Conservation (phyloP, 53 echinoderm and acorn worm species). For the Glandiceps talaboti region DNA sequence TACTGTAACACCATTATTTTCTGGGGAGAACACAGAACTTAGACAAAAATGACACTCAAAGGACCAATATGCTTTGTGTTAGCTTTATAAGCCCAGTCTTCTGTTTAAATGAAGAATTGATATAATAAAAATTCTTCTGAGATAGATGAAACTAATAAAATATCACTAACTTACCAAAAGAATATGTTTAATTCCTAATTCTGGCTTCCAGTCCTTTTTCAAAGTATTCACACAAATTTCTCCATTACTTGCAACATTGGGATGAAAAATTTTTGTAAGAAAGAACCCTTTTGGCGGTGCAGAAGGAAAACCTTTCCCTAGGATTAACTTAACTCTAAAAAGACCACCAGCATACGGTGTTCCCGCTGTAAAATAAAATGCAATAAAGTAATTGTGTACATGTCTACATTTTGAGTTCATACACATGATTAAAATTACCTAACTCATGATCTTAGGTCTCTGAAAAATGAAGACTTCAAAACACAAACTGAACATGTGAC, state of each 20-base stretch:
- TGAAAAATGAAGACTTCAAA: not conserved
- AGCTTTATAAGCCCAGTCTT: too few species aligned
- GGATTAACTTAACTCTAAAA: slow-evolving; percentile 77
- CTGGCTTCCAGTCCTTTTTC: slow-evolving; percentile 94
- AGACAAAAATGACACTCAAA: too few species aligned
- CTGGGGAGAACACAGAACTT: too few species aligned
- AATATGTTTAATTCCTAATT: slow-evolving; percentile 87
- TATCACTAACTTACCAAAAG: slow-evolving; percentile 65
- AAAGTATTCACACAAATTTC: slow-evolving; percentile 98
- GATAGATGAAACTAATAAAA: too few species aligned
- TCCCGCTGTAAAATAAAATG: slow-evolving; percentile 46
- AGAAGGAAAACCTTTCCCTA: slow-evolving; percentile 84
- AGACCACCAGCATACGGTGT: slow-evolving; percentile 89
- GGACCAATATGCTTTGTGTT: too few species aligned
- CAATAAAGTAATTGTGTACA: too few species aligned
- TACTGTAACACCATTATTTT: too few species aligned
- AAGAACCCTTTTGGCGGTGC: slow-evolving; percentile 95
- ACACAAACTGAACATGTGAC: too few species aligned
- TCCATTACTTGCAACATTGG: slow-evolving; percentile 90
- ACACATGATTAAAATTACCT: not conserved
- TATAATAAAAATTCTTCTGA: too few species aligned
- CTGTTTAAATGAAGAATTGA: too few species aligned
- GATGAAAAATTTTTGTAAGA: slow-evolving; percentile 97
- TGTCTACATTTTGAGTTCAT: not conserved
- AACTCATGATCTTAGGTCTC: not conserved